Evolutionary conservation across 1,140 invertebrate genomes (phyloP).

Genomic region (Psilanteris sp.): DNA sequence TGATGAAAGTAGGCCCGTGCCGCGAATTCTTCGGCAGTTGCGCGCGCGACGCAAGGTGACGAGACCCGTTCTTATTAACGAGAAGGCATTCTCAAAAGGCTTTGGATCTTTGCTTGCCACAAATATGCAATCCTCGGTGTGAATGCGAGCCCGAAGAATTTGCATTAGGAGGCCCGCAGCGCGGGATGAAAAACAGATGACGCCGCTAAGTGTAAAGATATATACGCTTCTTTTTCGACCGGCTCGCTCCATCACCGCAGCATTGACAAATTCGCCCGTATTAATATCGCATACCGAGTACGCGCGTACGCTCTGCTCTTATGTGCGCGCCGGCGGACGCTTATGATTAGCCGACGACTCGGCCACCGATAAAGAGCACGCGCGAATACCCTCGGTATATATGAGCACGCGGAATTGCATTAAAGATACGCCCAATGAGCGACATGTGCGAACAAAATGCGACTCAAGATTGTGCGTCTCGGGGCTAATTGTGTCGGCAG

Average conservation of each 20-base stretch:
- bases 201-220: constrained; percentile 53
- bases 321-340: constrained; percentile 16
- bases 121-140: constrained; percentile 63
- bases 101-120: constrained; percentile 62
- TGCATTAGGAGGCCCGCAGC: constrained; percentile 37
- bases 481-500: not conserved
- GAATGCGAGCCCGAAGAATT: constrained; percentile 64
- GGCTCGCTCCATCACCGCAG: constrained; percentile 37
- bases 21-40: constrained; percentile 64
- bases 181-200: constrained; percentile 71
- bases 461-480: constrained; percentile 7
- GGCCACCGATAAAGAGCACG: constrained; percentile 29
- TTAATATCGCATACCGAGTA: constrained; percentile 45
- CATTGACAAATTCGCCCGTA: constrained; percentile 57
- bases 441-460: constrained; percentile 23
- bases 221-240: constrained; percentile 44
- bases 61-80: constrained; percentile 69
- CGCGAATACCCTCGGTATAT: constrained; percentile 19
- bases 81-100: constrained; percentile 65
- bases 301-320: constrained; percentile 18
- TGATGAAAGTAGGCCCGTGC: constrained; percentile 65
- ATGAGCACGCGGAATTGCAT: constrained; percentile 30
- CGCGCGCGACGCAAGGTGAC: constrained; percentile 47
- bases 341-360: constrained; percentile 34
- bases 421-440: constrained; percentile 29